Evolutionary conservation across 92 coral and sea anemone species (phyloP).

Genomic region (Palythoa caribaeorum): DNA sequence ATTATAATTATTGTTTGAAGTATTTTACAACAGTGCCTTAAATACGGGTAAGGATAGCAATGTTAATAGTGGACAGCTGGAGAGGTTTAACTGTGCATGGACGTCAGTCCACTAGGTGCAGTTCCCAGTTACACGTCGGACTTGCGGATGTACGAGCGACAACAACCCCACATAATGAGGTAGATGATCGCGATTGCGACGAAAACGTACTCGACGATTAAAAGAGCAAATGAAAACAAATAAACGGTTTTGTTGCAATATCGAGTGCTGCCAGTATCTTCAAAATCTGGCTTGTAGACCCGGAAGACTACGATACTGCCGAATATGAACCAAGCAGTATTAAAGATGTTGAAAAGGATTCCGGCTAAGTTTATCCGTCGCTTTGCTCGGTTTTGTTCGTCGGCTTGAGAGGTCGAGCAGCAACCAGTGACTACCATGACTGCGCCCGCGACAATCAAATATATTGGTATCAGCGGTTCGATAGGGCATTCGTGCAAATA

Average conservation of each 20-base stretch:
- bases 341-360: conserved; percentile 33
- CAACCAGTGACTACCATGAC: conserved; percentile 23
- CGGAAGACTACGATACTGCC: conserved; percentile 37
- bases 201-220: conserved; percentile 27
- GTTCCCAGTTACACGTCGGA: conserved; percentile 17
- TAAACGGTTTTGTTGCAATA: conserved; percentile 34
- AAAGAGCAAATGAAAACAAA: conserved; percentile 25
- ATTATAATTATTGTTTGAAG: background rate
- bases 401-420: conserved; percentile 46
- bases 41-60: background rate
- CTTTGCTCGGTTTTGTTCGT: conserved; percentile 35
- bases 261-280: background rate
- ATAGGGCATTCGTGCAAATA: background rate
- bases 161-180: conserved; percentile 25
- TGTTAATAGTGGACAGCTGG: background rate
- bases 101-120: background rate
- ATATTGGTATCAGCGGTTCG: conserved; percentile 48
- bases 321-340: conserved; percentile 41
- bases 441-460: conserved; percentile 29
- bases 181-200: conserved; percentile 8
- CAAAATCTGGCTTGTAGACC: conserved; percentile 32
- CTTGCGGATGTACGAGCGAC: conserved; percentile 27
- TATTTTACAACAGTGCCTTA: background rate
- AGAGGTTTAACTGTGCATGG: background rate
- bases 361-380: conserved; percentile 28